Conservation (phyloP, 2,888 invertebrate species). For the Artemia sinica region DNA sequence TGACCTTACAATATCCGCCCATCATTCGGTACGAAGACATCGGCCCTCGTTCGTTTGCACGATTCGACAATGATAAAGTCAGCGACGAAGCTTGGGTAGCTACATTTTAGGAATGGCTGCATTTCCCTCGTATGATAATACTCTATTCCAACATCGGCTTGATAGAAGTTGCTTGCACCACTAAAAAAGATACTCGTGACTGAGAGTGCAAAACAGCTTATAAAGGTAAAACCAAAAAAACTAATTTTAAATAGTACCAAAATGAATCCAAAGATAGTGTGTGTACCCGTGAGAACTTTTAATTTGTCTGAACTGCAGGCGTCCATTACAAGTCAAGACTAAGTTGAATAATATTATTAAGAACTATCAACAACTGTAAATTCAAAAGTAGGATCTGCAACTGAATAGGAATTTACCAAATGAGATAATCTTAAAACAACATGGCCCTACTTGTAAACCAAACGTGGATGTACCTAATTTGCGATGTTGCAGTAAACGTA, state of each 20-base stretch:
- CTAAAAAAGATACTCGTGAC: slow-evolving; percentile 33
- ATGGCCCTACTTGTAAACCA: too few relatives aligned
- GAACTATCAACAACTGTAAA: too few relatives aligned
- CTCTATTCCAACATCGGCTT: slow-evolving; percentile 69
- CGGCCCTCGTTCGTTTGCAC: slow-evolving; percentile 62
- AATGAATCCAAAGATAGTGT: slow-evolving; percentile 16
- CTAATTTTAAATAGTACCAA: background rate
- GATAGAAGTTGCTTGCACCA: slow-evolving; percentile 62
- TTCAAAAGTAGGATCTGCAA: too few relatives aligned
- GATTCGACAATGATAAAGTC: slow-evolving; percentile 74
- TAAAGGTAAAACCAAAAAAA: background rate
- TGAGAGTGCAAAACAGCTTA: background rate
- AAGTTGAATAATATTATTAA: too few relatives aligned
- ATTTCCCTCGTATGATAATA: slow-evolving; percentile 76
- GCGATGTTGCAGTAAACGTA: too few relatives aligned
- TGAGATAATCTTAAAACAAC: too few relatives aligned
- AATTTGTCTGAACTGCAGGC: slow-evolving; percentile 5
- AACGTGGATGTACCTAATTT: too few relatives aligned
- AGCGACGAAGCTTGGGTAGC: slow-evolving; percentile 76
- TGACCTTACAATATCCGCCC: background rate
- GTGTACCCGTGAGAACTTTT: background rate
- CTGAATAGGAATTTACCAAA: too few relatives aligned
- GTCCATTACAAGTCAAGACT: background rate
- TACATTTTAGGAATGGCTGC: slow-evolving; percentile 63
- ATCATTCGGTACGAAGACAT: slow-evolving; percentile 45